phyloP scores from a whole-genome alignment of 2,888 invertebrate species.

The Eledone cirrhosa region DNA sequence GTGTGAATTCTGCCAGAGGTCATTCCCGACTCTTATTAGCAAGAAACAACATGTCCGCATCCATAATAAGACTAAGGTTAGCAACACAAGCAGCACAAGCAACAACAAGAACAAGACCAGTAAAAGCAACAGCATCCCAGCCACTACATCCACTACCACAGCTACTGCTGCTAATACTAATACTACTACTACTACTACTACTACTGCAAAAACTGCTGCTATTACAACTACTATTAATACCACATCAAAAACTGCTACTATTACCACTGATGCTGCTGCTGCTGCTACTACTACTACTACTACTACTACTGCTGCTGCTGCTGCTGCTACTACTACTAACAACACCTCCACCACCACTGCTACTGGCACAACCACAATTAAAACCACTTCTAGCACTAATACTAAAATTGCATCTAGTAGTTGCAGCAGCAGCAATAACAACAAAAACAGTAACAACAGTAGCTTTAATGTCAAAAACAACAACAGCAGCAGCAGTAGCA shows the following conservation, averaged over 20 bases:
- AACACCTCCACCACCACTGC: no score
- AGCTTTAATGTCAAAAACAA: not conserved
- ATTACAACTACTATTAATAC: no score
- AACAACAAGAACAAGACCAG: not conserved
- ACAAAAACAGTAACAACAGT: not conserved
- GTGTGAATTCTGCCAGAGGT: not conserved
- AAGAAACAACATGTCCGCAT: conserved; percentile 18
- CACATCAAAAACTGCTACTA: no score
- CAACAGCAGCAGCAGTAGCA: not conserved
- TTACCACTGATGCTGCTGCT: no score
- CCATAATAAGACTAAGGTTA: conserved; percentile 6
- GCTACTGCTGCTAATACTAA: not conserved
- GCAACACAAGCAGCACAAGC: not conserved
- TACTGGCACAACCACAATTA: no score
- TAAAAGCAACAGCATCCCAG: not conserved
- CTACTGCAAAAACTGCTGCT: not conserved
- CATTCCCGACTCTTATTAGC: conserved; percentile 18
- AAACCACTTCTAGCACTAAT: no score
- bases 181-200: not conserved
- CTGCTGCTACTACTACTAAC: no score
- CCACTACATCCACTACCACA: not conserved
- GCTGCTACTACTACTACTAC: no score
- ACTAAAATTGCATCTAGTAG: no score
- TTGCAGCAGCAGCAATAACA: no score
- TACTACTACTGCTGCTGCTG: no score